Base-by-base conservation (phyloP, 2,113 vertebrate species). In the Brachypteracias leptosomus region DNA sequence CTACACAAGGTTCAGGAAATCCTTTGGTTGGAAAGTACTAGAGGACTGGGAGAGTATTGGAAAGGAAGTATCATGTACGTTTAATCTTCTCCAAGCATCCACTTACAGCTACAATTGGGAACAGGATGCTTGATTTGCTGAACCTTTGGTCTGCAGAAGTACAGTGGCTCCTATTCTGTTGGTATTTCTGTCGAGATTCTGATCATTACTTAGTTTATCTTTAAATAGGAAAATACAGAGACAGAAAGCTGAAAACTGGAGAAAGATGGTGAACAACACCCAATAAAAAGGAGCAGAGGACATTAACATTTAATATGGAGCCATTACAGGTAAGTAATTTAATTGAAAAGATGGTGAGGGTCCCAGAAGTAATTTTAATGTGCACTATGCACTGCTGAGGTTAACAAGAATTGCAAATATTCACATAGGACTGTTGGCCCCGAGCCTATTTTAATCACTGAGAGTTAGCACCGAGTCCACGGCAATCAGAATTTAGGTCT, bases 401-500 rank as follows among this genome's bases (percentile, higher is more conserved):
- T 94, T 94, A 96, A 95, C 85, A 89, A 35, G 89, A 91, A 91
- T 28, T 94, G 75, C 90, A 95, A 88, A 94, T 95, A 88, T 61
- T 93, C 91, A 85, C 84, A 81, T 1, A 91, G 75, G 55, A 52
- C 21, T 85, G 61, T 54, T 96, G 90, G 90, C 92, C 75, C 55
- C 8, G 11, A 85, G 88, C 78, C 91, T 85, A 36, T 88, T 95
- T 83, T 85, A 54, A 94, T 84, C 79, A 79, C 17, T 46, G 58
- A 77, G 71, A 70, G 67, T 66, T 80, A 96, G 85, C 36, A 79
- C 52, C 1, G 10, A 80, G 59, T 80, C 72, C 75, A 75, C n/a
- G 67, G 85, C 75, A 93, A 90, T 80, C 55, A 76, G 75, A 71
- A 94, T 90, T 86, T 91, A 80, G 67, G 35, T 85, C 90, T 94